Evolutionary conservation across 2,888 invertebrate genomes (phyloP), one percentile per base, ranked within the genome.

Genomic region (Mechanitis mazaeus): DNA sequence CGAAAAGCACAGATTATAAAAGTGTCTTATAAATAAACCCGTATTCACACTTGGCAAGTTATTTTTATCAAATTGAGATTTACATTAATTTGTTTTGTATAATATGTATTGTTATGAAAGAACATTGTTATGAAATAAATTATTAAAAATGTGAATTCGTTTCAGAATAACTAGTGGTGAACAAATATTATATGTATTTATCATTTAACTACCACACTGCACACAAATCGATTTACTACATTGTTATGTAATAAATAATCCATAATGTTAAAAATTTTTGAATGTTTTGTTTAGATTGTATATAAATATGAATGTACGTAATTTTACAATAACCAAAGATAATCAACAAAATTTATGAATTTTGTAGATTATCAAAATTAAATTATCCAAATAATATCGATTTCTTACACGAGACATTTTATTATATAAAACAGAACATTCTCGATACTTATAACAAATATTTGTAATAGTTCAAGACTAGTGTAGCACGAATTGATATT

Each of bases 281-380:
- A 20, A 20, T 20, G 20, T 20, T 20, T 20, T 20, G 20, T 20
- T 20, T 20, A 20, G 20, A 20, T 33, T 11, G 38, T 47, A 31
- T 55, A 55, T 28, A 62, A 61, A 58, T 62, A 62, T 42, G 55
- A 62, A 62, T 58, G 61, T 55, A 57, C 46, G 20, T 47, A 45
- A 57, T 35, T 31, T 9, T 57, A 57, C 38, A 59, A 46, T 57
- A 54, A 57, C 54, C 54, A 46, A 57, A 33, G 54, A 57, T 54
- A 45, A 57, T 1, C 50, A 46, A 46, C 35, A 54, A 42, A 28
- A 11, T 12, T 42, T 9, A 42, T 9, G 4, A 6, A 38, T 38
- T 38, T 38, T 38, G 7, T n/a, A 38, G 4, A 6, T 38, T 20
- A 20, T 20, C 20, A 20, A 20, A 20, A 20, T 20, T 1, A 20